A percentile compares a stretch with the other conserved stretches of the same genome.
phyloP scores from a whole-genome alignment of 2,888 invertebrate species.

The Andrena hattorfiana region DNA sequence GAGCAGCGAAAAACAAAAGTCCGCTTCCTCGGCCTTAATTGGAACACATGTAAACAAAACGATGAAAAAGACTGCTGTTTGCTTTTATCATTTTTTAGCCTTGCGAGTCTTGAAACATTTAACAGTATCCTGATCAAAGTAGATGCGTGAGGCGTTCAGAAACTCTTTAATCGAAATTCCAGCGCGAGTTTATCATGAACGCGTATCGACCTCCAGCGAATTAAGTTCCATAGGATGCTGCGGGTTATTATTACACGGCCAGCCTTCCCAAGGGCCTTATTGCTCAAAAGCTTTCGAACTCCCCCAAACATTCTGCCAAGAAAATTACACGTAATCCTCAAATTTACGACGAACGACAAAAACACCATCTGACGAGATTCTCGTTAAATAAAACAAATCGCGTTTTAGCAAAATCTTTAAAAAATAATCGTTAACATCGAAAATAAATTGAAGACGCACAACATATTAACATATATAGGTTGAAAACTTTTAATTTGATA shows the following conservation, averaged over 20 bases:
- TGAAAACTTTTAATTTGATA: no score
- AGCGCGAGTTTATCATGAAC: background rate
- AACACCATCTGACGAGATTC: background rate
- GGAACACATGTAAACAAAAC: background rate
- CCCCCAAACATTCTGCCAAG: background rate
- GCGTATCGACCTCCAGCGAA: constrained; percentile 16
- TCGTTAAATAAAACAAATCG: background rate
- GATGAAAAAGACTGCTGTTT: background rate
- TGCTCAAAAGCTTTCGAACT: constrained; percentile 20
- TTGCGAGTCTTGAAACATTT: background rate
- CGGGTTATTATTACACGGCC: constrained; percentile 7
- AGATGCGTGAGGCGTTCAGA: constrained; percentile 2
- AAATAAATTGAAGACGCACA: no score
- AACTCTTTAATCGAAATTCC: constrained; percentile 33
- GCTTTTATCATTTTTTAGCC: background rate
- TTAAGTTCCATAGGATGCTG: constrained; percentile 15
- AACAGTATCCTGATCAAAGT: constrained; percentile 35
- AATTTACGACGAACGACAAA: background rate
- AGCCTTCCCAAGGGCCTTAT: background rate
- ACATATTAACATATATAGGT: no score
- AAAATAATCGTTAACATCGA: no score
- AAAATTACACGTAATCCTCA: background rate
- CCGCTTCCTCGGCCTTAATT: background rate
- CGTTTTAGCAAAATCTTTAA: no score
- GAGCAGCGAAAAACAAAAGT: background rate